Conservation (phyloP, 2,888 invertebrate species). For the Lottia gigantea region DNA sequence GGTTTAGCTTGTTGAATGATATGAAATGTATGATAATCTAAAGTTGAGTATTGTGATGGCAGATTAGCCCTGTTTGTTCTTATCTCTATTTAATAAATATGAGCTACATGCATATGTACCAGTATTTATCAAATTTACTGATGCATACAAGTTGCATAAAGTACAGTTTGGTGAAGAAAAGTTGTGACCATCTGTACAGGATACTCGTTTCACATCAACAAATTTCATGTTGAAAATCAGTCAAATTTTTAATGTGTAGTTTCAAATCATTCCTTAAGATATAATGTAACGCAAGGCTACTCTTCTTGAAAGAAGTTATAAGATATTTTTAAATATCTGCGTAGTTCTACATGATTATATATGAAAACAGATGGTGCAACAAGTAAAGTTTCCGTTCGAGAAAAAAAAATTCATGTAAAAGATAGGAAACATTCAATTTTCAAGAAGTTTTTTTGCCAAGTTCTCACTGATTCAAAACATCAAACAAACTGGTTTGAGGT, state of each 20-base stretch:
- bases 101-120: no score
- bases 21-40: no score
- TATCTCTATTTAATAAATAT: no score
- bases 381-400: background rate
- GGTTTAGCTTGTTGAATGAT: no score
- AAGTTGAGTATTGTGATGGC: no score
- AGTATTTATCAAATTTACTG: no score
- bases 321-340: background rate
- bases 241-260: conserved; percentile 7
- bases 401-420: background rate
- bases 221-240: background rate
- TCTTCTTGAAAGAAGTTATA: background rate
- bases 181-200: background rate
- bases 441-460: background rate
- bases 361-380: conserved; percentile 1
- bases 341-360: conserved; percentile 9
- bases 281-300: background rate
- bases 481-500: background rate
- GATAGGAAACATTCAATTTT: conserved; percentile 8
- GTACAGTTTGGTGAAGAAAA: no score
- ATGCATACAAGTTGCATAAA: no score
- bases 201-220: conserved; percentile 4
- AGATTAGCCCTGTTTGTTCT: no score
- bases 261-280: background rate
- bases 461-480: background rate